These are phyloP conservation scores for Tanytarsus gracilentus DNA, from an alignment of 2,888 invertebrate genomes.

Conservation along the genomic window DNA sequence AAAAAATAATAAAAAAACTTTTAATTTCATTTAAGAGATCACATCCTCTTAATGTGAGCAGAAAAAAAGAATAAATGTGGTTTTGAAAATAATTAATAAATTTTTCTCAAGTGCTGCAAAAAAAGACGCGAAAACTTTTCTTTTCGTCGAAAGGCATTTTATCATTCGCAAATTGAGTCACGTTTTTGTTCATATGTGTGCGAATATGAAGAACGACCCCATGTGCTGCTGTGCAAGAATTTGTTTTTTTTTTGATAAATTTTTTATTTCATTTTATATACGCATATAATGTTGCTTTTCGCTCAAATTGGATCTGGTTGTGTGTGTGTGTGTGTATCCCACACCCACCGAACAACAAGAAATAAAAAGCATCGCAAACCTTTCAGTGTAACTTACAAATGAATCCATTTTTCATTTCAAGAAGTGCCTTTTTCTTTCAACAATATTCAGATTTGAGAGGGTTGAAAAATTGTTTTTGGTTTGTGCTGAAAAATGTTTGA, in stretches of 20 bases:
- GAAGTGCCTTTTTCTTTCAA: not conserved
- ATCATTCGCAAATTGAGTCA: constrained; percentile 29
- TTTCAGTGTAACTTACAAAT: constrained; percentile 25
- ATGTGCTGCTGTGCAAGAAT: constrained; percentile 21
- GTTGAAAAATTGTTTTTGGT: too few relatives aligned
- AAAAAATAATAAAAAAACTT: too few relatives aligned
- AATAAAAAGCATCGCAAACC: not conserved
- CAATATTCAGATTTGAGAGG: too few relatives aligned
- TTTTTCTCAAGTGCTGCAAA: constrained; percentile 25
- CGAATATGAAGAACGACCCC: not conserved
- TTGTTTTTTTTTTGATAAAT: constrained; percentile 25
- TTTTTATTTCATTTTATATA: constrained; percentile 22
- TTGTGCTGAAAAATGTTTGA: too few relatives aligned
- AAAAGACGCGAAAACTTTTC: constrained; percentile 14
- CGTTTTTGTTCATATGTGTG: constrained; percentile 15
- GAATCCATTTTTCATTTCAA: constrained; percentile 14
- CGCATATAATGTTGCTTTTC: constrained; percentile 6
- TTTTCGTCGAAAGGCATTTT: constrained; percentile 15
- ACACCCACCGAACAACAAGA: not conserved
- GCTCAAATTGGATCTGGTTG: constrained; percentile 1
- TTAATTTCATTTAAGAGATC: too few relatives aligned
- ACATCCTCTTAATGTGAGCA: too few relatives aligned
- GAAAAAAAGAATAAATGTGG: too few relatives aligned
- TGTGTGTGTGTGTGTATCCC: not conserved
- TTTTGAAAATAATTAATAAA: constrained; percentile 29